These are phyloP conservation scores for Rhamphomyia laevipes DNA, from an alignment of 2,888 invertebrate species.

Conservation along the genomic window DNA sequence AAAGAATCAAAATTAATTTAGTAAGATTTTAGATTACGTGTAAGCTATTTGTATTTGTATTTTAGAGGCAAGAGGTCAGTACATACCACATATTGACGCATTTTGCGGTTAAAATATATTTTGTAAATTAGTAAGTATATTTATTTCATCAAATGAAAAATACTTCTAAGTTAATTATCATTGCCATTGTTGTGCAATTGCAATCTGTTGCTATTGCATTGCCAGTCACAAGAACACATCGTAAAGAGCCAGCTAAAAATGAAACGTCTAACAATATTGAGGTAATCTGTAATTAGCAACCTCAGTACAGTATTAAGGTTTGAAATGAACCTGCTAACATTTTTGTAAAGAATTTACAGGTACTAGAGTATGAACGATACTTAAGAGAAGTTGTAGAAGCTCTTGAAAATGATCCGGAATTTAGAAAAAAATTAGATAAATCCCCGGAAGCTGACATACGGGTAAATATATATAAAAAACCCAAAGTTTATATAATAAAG, in stretches of 20 bases:
- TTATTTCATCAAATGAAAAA: too few relatives aligned
- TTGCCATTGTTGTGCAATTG: neutral
- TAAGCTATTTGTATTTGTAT: too few relatives aligned
- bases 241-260: too few relatives aligned
- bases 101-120: too few relatives aligned
- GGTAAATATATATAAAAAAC: slow-evolving; percentile 39
- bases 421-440: slow-evolving; percentile 66
- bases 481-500: too few relatives aligned
- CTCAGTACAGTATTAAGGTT: neutral
- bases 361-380: slow-evolving; percentile 64
- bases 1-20: too few relatives aligned
- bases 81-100: too few relatives aligned
- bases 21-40: too few relatives aligned
- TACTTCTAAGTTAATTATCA: too few relatives aligned
- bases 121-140: too few relatives aligned
- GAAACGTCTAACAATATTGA: neutral
- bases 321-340: neutral
- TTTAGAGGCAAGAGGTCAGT: too few relatives aligned
- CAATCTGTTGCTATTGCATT: slow-evolving; percentile 36
- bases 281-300: neutral
- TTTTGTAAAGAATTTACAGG: slow-evolving; percentile 11
- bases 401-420: slow-evolving; percentile 78
- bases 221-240: slow-evolving; percentile 40
- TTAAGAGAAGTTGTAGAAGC: slow-evolving; percentile 80
- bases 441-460: slow-evolving; percentile 74